Conservation (phyloP, 2,113 vertebrate genomes). For the Glareola pratincola region DNA sequence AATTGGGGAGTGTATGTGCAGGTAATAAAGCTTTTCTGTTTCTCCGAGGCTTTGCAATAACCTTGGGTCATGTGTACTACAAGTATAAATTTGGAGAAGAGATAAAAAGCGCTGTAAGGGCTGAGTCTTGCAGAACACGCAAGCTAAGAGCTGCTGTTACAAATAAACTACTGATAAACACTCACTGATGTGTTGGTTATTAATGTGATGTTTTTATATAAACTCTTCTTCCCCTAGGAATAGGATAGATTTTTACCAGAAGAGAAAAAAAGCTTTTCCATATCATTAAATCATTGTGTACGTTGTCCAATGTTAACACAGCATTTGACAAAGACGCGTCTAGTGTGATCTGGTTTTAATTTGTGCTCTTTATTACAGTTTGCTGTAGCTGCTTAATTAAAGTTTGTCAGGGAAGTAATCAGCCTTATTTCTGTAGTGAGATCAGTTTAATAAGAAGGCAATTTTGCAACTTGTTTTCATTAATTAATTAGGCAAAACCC, state of each 20-base stretch:
- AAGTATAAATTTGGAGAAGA: conserved; percentile 5
- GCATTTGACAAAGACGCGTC: neutral
- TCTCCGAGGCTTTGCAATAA: neutral
- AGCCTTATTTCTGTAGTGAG: conserved; percentile 4
- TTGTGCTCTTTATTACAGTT: conserved; percentile 38
- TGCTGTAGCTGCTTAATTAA: conserved; percentile 53
- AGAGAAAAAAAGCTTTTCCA: neutral
- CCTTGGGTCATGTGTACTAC: neutral
- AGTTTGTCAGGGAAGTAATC: conserved; percentile 44
- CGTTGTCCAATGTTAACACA: neutral
- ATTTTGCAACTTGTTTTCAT: conserved; percentile 33
- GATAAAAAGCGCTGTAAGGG: neutral
- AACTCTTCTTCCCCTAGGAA: neutral
- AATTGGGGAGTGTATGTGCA: neutral
- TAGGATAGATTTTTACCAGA: neutral
- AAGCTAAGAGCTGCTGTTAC: neutral
- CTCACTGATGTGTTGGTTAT: neutral
- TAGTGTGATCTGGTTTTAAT: neutral
- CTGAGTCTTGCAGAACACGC: neutral
- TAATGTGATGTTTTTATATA: neutral
- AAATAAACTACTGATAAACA: neutral
- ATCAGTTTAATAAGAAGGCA: conserved; percentile 37
- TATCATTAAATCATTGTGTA: neutral
- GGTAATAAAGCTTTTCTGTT: conserved; percentile 4
- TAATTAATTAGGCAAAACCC: conserved; percentile 24